A percentile compares a stretch with the other conserved stretches of the same genome.
These are phyloP conservation scores for Xenopus petersii DNA, from an alignment of 2,797 vertebrate genomes.

Conservation along the genomic window DNA sequence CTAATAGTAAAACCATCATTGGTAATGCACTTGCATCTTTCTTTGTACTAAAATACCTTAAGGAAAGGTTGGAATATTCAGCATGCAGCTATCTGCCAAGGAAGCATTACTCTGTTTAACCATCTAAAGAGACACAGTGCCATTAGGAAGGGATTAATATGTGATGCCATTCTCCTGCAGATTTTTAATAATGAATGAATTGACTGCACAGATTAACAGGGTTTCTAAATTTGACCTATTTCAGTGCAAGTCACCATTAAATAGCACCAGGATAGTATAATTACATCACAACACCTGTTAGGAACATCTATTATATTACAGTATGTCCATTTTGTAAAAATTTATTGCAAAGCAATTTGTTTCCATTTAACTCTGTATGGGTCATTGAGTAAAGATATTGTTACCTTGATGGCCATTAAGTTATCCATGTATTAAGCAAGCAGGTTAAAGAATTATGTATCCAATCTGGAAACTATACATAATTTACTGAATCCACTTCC, in stretches of 20 bases:
- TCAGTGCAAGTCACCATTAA: conserved; percentile 8
- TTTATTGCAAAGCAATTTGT: background rate
- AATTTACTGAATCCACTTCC: too few species aligned
- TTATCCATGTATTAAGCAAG: too few species aligned
- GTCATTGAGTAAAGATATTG: background rate
- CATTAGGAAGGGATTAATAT: conserved; percentile 34
- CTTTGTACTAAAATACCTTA: conserved; percentile 41
- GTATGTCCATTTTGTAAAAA: background rate
- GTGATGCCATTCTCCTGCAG: conserved; percentile 15
- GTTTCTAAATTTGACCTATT: conserved; percentile 1
- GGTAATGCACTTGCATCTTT: conserved; percentile 49
- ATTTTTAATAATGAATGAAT: conserved; percentile 25
- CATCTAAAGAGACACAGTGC: conserved; percentile 38
- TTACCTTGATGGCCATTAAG: too few species aligned
- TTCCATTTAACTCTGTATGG: background rate
- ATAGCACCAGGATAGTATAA: conserved; percentile 11
- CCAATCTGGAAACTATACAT: too few species aligned
- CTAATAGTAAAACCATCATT: conserved; percentile 54
- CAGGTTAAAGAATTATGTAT: too few species aligned
- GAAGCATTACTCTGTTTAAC: conserved; percentile 68
- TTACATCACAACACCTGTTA: conserved; percentile 1
- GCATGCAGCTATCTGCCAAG: conserved; percentile 66
- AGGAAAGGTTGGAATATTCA: conserved; percentile 58
- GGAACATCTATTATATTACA: background rate
- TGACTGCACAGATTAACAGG: conserved; percentile 25